A percentile compares a stretch with the other conserved stretches of the same genome.
These are phyloP conservation scores for Acanthornis magna DNA, from an alignment of 2,797 vertebrate species.

Conservation along the genomic window DNA sequence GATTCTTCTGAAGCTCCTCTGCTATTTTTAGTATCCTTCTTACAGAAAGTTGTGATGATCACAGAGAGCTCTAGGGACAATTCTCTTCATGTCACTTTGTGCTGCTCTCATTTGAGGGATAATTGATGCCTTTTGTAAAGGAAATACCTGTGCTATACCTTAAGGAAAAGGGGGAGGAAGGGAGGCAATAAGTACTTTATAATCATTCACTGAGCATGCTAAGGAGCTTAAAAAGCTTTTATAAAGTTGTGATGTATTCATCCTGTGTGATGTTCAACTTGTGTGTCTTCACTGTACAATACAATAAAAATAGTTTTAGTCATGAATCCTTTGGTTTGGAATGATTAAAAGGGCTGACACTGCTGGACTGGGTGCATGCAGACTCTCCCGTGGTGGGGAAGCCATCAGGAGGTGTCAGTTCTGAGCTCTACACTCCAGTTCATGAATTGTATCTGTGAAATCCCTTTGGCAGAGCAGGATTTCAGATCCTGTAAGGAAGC, in stretches of 20 bases:
- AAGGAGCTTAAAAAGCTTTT: constrained; percentile 53
- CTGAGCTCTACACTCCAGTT: neutral
- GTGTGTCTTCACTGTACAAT: neutral
- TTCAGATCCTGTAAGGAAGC: neutral
- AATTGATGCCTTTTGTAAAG: constrained; percentile 70
- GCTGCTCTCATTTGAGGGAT: constrained; percentile 41
- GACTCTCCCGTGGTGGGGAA: neutral
- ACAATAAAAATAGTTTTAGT: constrained; percentile 20
- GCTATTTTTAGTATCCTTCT: constrained; percentile 13
- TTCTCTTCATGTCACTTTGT: neutral
- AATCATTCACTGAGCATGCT: neutral
- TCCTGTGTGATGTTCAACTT: constrained; percentile 40
- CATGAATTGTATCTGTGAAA: neutral
- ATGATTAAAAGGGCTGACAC: neutral
- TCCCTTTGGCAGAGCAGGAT: neutral
- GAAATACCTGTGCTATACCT: constrained; percentile 15
- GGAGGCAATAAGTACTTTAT: neutral
- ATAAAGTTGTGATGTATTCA: constrained; percentile 53
- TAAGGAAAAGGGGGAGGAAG: neutral
- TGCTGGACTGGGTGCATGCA: neutral
- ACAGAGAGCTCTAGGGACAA: neutral
- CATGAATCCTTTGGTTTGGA: neutral
- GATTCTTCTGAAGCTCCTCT: neutral
- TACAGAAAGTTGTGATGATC: neutral
- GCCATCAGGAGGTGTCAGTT: neutral